Base-by-base conservation (phyloP, 2,888 invertebrate genomes). In the Drepana falcataria region DNA sequence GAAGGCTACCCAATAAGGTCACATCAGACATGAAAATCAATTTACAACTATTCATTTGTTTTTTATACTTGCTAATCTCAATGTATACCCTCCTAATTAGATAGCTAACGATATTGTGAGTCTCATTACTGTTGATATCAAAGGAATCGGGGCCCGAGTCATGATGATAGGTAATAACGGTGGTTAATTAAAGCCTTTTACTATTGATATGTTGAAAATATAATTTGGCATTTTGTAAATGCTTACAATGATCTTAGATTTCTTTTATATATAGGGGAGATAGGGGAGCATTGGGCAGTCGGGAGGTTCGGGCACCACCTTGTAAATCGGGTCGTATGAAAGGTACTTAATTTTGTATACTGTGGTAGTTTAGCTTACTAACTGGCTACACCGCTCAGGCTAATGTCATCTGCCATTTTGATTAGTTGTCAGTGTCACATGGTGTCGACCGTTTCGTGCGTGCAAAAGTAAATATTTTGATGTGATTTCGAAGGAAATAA, bases 21-120 rank as follows among this genome's bases (percentile, higher is more conserved):
- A 56, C 56, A 53, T 56, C 51, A 54, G 58, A 56, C 61, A 58
- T 59, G 59, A 59, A 21, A 54, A 44, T 47, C 35, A 55, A 47
- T 54, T 55, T 52, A 58, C 56, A 52, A 52, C 40, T 35, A 48
- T 53, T 51, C 40, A 47, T 47, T 35, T 52, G 47, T 47, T 47
- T 56, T 35, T 48, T 35, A 48, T 35, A 49, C 35, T 49, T 53
- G 53, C 44, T 52, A 55, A 53, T 54, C 57, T 41, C 41, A 49
- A 53, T 53, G 34, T 51, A 40, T 33, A 51, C 34, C 40, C 51
- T 51, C 33, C 40, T 40, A 51, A 51, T 51, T 51, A 40, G 51
- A 51, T 51, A 51, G 21, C 9, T 40, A 44, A 44, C 9, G 44
- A 9, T 40, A 51, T 33, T 51, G 33, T 41, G 34, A 3, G 41